Conservation (phyloP, 1,140 invertebrate genomes). For the Mya arenaria region DNA sequence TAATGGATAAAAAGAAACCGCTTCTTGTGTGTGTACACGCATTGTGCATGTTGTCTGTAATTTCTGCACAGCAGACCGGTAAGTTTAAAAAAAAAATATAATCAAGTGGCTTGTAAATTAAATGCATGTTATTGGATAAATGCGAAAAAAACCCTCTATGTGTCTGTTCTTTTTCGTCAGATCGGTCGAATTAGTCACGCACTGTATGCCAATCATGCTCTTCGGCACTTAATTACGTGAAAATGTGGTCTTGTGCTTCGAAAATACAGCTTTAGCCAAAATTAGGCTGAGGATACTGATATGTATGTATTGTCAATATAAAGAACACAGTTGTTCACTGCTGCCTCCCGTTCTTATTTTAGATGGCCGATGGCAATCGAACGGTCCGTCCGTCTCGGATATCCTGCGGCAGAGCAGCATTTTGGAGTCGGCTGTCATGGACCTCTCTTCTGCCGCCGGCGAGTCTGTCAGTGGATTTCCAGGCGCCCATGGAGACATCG, state of each 20-base stretch:
- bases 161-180: no score
- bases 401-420: background rate
- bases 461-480: background rate
- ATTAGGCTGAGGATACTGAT: background rate
- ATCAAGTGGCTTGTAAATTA: no score
- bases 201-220: background rate
- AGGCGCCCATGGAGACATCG: no score
- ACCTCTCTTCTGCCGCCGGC: background rate
- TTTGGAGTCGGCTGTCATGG: background rate
- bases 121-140: no score
- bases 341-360: background rate
- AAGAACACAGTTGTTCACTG: background rate
- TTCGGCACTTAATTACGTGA: background rate
- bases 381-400: constrained; percentile 3
- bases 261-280: background rate
- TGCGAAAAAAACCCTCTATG: no score
- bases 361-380: background rate
- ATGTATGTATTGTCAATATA: background rate
- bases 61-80: no score
- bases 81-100: no score
- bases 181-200: background rate
- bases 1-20: no score
- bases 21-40: no score
- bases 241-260: background rate
- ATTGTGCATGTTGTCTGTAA: no score